Conservation (phyloP, 2,888 invertebrate species). For the Anaspis maculata region DNA sequence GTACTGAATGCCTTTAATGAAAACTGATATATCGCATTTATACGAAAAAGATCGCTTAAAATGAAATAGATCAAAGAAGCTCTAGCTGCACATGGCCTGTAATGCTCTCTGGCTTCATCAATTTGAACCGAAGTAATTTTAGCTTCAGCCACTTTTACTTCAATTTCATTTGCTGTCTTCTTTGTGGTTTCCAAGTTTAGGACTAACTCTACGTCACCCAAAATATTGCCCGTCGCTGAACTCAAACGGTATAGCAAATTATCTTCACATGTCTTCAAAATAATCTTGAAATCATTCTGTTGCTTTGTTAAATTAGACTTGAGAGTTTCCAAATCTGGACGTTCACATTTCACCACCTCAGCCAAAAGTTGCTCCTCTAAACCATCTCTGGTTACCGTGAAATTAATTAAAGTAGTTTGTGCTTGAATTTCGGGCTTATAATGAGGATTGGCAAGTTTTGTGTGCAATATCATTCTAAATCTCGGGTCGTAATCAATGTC, state of each 20-base stretch:
- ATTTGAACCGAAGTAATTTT: constrained; percentile 79
- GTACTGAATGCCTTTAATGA: constrained; percentile 89
- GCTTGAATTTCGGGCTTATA: constrained; percentile 97
- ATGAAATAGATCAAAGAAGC: constrained; percentile 91
- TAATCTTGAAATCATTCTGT: constrained; percentile 92
- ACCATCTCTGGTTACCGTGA: constrained; percentile 87
- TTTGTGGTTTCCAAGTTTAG: constrained; percentile 91
- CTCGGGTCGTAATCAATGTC: constrained; percentile 81
- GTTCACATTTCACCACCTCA: constrained; percentile 86
- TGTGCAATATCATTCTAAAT: constrained; percentile 81
- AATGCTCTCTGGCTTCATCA: constrained; percentile 84
- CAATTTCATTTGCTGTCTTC: constrained; percentile 85
- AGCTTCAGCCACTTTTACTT: constrained; percentile 77
- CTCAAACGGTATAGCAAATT: constrained; percentile 78
- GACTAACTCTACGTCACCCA: constrained; percentile 84
- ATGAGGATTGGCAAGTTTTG: constrained; percentile 91
- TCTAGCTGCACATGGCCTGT: constrained; percentile 74
- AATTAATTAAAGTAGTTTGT: constrained; percentile 90
- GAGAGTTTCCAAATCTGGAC: constrained; percentile 80
- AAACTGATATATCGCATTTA: constrained; percentile 93
- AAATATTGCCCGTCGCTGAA: constrained; percentile 84
- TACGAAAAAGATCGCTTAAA: constrained; percentile 82
- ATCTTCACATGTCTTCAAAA: constrained; percentile 83
- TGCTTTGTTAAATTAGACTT: constrained; percentile 81
- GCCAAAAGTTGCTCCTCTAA: constrained; percentile 89